These are phyloP conservation scores for Laspeyria flexula DNA, from an alignment of 2,888 invertebrate genomes.

Conservation along the genomic window DNA sequence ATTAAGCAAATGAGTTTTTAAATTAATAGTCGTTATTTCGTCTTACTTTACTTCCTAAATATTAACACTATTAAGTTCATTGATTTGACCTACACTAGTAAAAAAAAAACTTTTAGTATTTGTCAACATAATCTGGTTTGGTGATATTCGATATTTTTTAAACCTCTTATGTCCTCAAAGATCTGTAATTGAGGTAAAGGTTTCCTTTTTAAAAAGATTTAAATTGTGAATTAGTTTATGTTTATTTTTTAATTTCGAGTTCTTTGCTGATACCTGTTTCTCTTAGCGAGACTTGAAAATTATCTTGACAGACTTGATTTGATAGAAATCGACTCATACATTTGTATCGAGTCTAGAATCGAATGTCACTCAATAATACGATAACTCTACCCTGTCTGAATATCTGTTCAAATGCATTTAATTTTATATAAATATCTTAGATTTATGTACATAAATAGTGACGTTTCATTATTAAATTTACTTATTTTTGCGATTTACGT, in stretches of 20 bases:
- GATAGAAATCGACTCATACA: constrained; percentile 53
- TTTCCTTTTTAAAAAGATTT: background rate
- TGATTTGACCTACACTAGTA: background rate
- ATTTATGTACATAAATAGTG: constrained; percentile 42
- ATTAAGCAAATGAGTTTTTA: constrained; percentile 7
- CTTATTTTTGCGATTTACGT: constrained; percentile 10
- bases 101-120: background rate
- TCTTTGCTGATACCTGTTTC: too few species aligned
- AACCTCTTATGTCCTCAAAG: background rate
- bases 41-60: too few species aligned
- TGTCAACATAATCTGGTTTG: background rate
- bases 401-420: constrained; percentile 31
- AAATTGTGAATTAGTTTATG: too few species aligned
- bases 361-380: constrained; percentile 42
- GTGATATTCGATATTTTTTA: background rate
- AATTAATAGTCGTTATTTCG: background rate
- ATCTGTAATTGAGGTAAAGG: too few species aligned
- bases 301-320: constrained; percentile 51
- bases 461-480: constrained; percentile 26
- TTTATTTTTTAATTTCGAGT: too few species aligned
- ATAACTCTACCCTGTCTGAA: constrained; percentile 36
- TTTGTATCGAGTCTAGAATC: constrained; percentile 28
- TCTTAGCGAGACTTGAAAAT: too few species aligned
- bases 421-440: constrained; percentile 31
- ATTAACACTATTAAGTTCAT: too few species aligned